Base-by-base conservation (phyloP, 2,888 invertebrate genomes). In the Drosophila nigricruria region DNA sequence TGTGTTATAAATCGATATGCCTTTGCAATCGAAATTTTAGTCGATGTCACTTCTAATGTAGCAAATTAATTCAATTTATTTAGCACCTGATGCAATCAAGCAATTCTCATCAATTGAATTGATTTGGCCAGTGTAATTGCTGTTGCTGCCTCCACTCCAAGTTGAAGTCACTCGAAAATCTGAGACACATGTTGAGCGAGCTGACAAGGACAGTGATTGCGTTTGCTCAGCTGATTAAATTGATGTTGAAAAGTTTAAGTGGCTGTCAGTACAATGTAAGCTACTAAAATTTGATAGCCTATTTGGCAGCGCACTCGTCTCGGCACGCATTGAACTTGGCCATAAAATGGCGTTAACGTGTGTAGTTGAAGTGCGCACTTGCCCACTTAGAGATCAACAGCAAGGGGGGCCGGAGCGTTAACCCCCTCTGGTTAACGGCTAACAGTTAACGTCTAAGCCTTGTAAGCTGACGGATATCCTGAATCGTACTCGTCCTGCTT, bases 381-480 rank as follows among this genome's bases (percentile, higher is more conserved):
- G 64, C 68, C 77, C 76, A 56, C 64, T 64, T 62, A 63, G 52
- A 59, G 40, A 69, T 38, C 32, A 42, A 38, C 52, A 63, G 50
- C 62, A 57, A 62, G 1, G 30, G 30, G 20, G 49, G 12, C 20
- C 10, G 23, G 6, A 23, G 43, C 57, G 12, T 50, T 64, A 47
- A 45, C 62, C 69, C 53, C 62, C 70, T 23, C 67, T 36, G 36
- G 66, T 65, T 77, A 77, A 70, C 74, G 61, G 77, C 72, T 83
- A 77, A 74, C 83, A 54, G 84, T 83, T 81, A 79, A 83, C 79
- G 77, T 69, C 76, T 76, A 82, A 85, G 70, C 65, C 81, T 78
- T 85, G 88, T 85, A 88, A 88, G 83, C 85, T 86, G 81, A 80
- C 88, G 85, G 85, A 86, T 72, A 78, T 86, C 84, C 85, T 82